phyloP scores from a whole-genome alignment of 2,888 invertebrate species.

The Leptinotarsa haldemani region DNA sequence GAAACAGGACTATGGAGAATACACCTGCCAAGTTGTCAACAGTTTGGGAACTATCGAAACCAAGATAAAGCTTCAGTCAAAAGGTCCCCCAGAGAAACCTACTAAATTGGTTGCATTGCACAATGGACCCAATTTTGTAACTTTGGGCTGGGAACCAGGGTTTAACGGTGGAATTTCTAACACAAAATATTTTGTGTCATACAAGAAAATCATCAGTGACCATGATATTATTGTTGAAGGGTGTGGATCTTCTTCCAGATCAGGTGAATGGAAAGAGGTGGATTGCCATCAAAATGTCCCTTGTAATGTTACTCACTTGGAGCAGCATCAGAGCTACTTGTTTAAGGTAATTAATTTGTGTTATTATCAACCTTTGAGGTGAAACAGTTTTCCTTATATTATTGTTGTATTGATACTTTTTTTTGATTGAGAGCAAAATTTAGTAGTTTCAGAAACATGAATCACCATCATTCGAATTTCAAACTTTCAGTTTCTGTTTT shows the following conservation, averaged over 20 bases:
- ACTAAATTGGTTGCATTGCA: conserved; percentile 77
- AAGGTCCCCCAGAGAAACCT: conserved; percentile 89
- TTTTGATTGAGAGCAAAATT: too few relatives aligned
- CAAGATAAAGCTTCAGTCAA: conserved; percentile 83
- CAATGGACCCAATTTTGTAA: conserved; percentile 83
- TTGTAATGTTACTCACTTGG: conserved; percentile 86
- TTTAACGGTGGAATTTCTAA: conserved; percentile 90
- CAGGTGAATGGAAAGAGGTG: conserved; percentile 82
- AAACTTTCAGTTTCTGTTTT: too few relatives aligned
- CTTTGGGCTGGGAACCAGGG: conserved; percentile 87
- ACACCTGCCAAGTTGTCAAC: conserved; percentile 89
- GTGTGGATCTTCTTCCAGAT: conserved; percentile 71
- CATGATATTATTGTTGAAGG: conserved; percentile 74
- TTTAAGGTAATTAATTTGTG: conserved; percentile 76
- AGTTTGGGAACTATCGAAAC: conserved; percentile 81
- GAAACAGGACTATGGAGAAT: conserved; percentile 90
- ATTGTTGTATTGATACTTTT: neutral
- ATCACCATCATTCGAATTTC: too few relatives aligned
- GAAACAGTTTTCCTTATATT: neutral
- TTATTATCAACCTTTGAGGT: neutral
- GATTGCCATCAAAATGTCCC: conserved; percentile 89
- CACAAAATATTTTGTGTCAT: conserved; percentile 89
- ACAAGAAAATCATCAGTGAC: conserved; percentile 75
- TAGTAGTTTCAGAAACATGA: too few relatives aligned
- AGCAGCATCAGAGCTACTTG: conserved; percentile 87